Evolutionary conservation across 2,113 vertebrate genomes (phyloP).

Genomic region (Bufo bufo): DNA sequence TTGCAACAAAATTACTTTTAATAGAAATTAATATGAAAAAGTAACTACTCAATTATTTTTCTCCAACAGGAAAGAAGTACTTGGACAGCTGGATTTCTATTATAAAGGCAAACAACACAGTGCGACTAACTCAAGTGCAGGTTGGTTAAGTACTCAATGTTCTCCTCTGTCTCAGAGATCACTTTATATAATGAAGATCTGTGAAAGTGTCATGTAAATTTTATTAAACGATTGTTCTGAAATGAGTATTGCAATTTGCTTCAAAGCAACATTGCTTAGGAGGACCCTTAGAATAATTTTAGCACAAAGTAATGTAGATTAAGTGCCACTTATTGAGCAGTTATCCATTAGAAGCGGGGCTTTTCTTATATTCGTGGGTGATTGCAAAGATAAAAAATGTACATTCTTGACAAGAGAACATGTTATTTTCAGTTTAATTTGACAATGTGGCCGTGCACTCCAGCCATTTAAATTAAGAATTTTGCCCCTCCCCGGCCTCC

Average conservation of each 20-base stretch:
- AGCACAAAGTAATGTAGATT: constrained; percentile 75
- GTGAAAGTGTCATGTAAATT: constrained; percentile 65
- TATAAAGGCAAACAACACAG: constrained; percentile 47
- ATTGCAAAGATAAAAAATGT: constrained; percentile 60
- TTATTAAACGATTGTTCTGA: constrained; percentile 71
- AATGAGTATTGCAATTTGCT: constrained; percentile 66
- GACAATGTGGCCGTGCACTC: constrained; percentile 13
- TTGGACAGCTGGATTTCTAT: constrained; percentile 16
- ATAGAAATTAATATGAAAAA: constrained; percentile 15
- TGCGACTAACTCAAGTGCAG: constrained; percentile 43
- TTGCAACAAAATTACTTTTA: background rate
- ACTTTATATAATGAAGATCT: constrained; percentile 61
- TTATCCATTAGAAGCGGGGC: constrained; percentile 67
- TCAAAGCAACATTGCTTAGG: constrained; percentile 69
- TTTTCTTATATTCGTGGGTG: constrained; percentile 60
- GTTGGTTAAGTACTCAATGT: constrained; percentile 39
- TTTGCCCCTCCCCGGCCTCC: constrained; percentile 10
- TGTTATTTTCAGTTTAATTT: constrained; percentile 59
- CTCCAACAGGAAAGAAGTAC: background rate
- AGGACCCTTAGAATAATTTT: constrained; percentile 71
- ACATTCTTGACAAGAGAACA: constrained; percentile 42
- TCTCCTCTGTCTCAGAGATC: constrained; percentile 40
- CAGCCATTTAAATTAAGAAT: constrained; percentile 28
- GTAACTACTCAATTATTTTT: constrained; percentile 26
- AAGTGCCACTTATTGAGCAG: constrained; percentile 72